Conservation (phyloP, 2,797 vertebrate genomes). For the Paguma larvata region DNA sequence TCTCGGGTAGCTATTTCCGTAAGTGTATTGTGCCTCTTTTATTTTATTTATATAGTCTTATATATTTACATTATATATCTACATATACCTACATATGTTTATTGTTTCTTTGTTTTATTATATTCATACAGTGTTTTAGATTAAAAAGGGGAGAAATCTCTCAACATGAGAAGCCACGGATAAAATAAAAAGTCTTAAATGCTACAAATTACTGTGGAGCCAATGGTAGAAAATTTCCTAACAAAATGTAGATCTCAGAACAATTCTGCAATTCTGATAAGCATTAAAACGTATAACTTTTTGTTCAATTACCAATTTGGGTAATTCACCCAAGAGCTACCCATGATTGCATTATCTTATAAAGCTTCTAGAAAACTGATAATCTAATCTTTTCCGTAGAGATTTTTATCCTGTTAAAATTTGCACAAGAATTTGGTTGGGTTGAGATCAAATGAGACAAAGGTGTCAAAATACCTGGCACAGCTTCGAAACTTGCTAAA, state of each 20-base stretch:
- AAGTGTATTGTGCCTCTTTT: background rate
- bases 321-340: background rate
- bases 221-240: background rate
- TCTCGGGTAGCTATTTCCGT: background rate
- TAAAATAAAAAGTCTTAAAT: background rate
- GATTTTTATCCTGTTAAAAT: background rate
- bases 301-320: background rate
- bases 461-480: background rate
- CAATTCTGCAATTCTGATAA: background rate
- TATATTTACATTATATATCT: background rate
- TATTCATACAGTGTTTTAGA: slow-evolving; percentile 22
- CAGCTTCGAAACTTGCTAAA: background rate
- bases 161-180: background rate
- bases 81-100: background rate
- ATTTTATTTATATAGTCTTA: slow-evolving; percentile 15
- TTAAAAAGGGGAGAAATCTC: background rate
- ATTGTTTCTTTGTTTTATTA: background rate
- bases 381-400: background rate
- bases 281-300: background rate
- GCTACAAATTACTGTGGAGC: background rate
- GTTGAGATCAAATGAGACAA: background rate
- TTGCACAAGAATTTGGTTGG: background rate
- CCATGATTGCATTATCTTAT: background rate
- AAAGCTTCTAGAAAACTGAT: background rate
- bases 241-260: background rate